A percentile compares a stretch with the other conserved stretches of the same genome.
These are phyloP conservation scores for Hydrocynus forskahlii DNA, from an alignment of 2,797 vertebrate species.

Conservation along the genomic window DNA sequence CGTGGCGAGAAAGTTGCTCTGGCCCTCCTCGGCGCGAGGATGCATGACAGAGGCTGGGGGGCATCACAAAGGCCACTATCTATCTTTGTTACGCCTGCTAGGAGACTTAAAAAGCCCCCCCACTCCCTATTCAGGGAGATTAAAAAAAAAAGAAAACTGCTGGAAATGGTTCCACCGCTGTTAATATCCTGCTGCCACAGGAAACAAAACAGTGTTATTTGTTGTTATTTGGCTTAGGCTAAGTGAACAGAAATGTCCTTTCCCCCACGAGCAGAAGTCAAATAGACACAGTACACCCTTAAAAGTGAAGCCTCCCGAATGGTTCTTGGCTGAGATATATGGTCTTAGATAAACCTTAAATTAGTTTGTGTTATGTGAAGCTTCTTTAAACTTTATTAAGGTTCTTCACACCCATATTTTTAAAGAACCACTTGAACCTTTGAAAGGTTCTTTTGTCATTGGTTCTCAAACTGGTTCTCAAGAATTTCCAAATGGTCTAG, in stretches of 20 bases:
- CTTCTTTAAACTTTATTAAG: neutral
- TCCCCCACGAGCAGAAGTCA: neutral
- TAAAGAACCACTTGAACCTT: neutral
- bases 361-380: neutral
- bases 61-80: conserved; percentile 72
- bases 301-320: neutral
- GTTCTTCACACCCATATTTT: neutral
- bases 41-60: conserved; percentile 67
- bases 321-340: neutral
- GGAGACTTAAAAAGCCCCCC: conserved; percentile 53
- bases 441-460: neutral
- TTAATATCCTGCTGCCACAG: conserved; percentile 18
- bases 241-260: conserved; percentile 8
- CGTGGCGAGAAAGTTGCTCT: conserved; percentile 65
- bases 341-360: neutral
- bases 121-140: conserved; percentile 3
- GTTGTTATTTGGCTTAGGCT: conserved; percentile 20
- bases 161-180: conserved; percentile 6
- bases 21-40: conserved; percentile 64
- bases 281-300: neutral
- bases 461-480: neutral
- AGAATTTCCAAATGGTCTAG: neutral
- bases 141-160: conserved; percentile 1
- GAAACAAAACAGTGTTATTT: conserved; percentile 23
- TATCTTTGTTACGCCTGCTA: conserved; percentile 72